Conservation (phyloP, 2,888 invertebrate genomes). For the Eupithecia exiguata region DNA sequence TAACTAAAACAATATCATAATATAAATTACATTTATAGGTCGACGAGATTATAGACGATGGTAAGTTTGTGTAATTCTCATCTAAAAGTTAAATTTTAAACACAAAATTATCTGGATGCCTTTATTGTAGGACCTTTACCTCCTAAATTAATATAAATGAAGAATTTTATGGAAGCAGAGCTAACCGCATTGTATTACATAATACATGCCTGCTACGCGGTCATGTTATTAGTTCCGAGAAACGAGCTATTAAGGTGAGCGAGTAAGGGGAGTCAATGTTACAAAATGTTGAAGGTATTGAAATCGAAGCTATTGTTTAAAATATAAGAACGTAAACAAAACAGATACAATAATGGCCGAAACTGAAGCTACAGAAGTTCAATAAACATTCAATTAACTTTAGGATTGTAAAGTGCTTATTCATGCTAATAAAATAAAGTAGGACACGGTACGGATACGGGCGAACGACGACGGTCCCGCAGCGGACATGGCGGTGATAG, state of each 20-base stretch:
- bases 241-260: conserved; percentile 24
- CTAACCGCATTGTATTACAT: conserved; percentile 29
- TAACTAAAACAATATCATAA: conserved; percentile 10
- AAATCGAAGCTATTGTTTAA: conserved; percentile 1
- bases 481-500: conserved; percentile 53
- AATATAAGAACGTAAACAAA: not conserved
- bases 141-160: conserved; percentile 9
- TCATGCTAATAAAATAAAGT: conserved; percentile 52
- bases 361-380: conserved; percentile 25
- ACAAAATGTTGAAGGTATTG: conserved; percentile 7
- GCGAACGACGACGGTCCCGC: conserved; percentile 38
- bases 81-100: conserved; percentile 2
- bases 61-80: not conserved
- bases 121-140: not conserved
- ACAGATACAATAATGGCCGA: not conserved
- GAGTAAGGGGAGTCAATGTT: conserved; percentile 16
- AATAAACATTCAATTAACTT: conserved; percentile 40
- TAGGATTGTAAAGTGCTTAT: conserved; percentile 42
- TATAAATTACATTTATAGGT: not conserved
- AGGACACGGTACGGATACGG: conserved; percentile 41
- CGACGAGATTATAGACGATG: conserved; percentile 4
- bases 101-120: not conserved
- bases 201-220: conserved; percentile 12
- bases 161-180: conserved; percentile 26
- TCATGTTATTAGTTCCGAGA: conserved; percentile 30